Evolutionary conservation across 2,888 invertebrate genomes (phyloP), one percentile per base, ranked within the genome.

Genomic region (Sinohyriopsis cumingii): DNA sequence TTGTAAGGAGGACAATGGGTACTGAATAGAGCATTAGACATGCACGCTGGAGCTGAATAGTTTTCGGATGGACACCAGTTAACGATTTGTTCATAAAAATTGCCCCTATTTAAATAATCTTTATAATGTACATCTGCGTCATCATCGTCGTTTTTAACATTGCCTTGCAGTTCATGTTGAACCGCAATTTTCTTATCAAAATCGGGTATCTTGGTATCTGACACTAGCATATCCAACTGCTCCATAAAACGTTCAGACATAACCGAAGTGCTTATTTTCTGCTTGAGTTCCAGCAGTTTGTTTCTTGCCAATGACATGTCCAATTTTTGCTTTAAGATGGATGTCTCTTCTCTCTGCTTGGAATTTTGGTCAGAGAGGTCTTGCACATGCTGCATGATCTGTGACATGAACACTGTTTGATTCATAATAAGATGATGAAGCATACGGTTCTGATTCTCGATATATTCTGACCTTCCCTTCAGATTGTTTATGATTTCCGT

Each of bases 381-480:
- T 59, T 84, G 78, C 22, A 87, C 75, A 54, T 82, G 78, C 45
- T 80, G 75, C 80, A 84, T 80, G 55, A 85, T 80, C 25, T 82
- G 78, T 1, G 82, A 82, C 71, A 87, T 82, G 53, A 85, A 75
- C 5, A 79, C 64, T 9, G 84, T 81, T 67, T 86, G 86, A 59
- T 85, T 85, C 80, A 84, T 80, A 18, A 86, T 72, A 73, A 84
- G 79, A 63, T 86, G 78, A 63, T 82, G 78, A 45, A 87, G 71
- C 65, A 80, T 73, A 59, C 76, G 76, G 65, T 84, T 86, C 68
- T 84, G 83, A 24, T 84, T 84, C 68, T 86, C 86, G 5, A 85
- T 68, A 24, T 72, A 64, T 18, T 80, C 72, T 4, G 81, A 76
- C 56, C 76, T 80, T 22, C 73, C 65, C 71, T 78, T 81, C 22